These are phyloP conservation scores for Ranitomeya imitator DNA, from an alignment of 2,113 vertebrate genomes.

Conservation along the genomic window DNA sequence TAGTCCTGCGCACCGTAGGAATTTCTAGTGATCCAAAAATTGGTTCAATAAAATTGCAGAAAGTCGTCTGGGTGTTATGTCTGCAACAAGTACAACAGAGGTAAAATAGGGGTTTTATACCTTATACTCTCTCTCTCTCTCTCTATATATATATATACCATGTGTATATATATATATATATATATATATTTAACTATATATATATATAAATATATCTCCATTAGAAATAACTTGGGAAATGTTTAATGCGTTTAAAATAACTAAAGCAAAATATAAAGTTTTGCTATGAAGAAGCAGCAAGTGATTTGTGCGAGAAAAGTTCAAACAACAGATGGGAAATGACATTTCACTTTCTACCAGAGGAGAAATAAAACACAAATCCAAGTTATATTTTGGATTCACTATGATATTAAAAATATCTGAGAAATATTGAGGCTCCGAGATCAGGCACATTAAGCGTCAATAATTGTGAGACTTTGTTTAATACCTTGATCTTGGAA, in stretches of 20 bases:
- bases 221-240: too few species aligned
- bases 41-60: too few species aligned
- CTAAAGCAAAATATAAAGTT: constrained; percentile 3
- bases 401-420: constrained; percentile 34
- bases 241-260: neutral
- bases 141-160: too few species aligned
- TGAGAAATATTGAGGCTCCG: neutral
- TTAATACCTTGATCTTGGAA: constrained; percentile 19
- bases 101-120: too few species aligned
- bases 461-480: constrained; percentile 36
- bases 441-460: constrained; percentile 36
- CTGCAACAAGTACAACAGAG: too few species aligned
- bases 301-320: constrained; percentile 4
- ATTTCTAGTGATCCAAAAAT: too few species aligned
- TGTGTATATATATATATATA: too few species aligned
- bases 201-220: too few species aligned
- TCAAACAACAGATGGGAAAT: constrained; percentile 20
- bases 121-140: too few species aligned
- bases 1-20: too few species aligned
- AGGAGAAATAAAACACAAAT: constrained; percentile 33
- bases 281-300: neutral
- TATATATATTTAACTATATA: too few species aligned
- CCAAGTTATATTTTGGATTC: constrained; percentile 34
- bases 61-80: too few species aligned
- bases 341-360: constrained; percentile 31